These are phyloP conservation scores for Pseudococcus viburni DNA, from an alignment of 2,888 invertebrate species.

Conservation along the genomic window DNA sequence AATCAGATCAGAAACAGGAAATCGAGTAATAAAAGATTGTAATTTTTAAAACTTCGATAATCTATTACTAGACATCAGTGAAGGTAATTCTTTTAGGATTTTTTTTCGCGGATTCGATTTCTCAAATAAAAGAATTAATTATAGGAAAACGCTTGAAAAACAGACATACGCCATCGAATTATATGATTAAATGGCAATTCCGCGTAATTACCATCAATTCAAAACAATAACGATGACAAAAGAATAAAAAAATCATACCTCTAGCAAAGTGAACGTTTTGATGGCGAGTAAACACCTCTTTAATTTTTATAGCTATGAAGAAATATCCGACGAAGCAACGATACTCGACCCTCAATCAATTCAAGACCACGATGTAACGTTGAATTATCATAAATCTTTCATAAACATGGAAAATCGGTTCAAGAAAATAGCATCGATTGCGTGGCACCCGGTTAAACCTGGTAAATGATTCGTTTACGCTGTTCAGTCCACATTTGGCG, in stretches of 20 bases:
- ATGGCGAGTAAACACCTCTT: too few relatives aligned
- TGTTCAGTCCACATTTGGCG: too few relatives aligned
- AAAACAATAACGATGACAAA: not conserved
- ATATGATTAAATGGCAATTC: not conserved
- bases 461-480: not conserved
- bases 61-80: too few relatives aligned
- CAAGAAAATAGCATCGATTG: conserved; percentile 60
- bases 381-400: conserved; percentile 58
- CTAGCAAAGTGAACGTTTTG: too few relatives aligned
- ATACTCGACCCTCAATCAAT: not conserved
- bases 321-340: not conserved
- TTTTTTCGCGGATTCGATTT: too few relatives aligned
- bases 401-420: conserved; percentile 43
- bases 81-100: too few relatives aligned
- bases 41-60: too few relatives aligned
- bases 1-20: not conserved
- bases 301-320: not conserved
- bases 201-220: not conserved
- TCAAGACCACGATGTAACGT: conserved; percentile 1
- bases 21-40: not conserved
- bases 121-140: conserved; percentile 1
- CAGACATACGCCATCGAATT: not conserved
- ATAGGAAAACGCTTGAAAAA: not conserved
- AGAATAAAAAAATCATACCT: not conserved
- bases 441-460: conserved; percentile 62